Evolutionary conservation across 2,888 invertebrate species (phyloP).

Genomic region (Chrysotoxum bicinctum): DNA sequence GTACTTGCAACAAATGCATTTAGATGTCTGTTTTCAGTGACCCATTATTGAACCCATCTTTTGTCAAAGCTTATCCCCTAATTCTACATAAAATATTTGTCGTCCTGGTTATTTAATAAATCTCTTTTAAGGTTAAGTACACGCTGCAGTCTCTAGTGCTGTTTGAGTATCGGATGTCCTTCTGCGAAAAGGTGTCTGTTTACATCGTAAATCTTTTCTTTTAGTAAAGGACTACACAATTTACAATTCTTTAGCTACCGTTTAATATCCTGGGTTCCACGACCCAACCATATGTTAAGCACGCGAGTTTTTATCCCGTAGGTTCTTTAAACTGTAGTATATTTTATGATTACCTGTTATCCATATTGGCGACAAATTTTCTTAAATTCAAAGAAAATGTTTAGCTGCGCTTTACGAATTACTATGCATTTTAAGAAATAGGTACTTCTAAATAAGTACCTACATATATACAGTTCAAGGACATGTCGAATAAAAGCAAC

Average conservation of each 20-base stretch:
- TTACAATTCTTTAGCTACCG: slow-evolving; percentile 10
- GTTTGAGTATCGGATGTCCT: not conserved
- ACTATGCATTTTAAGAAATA: not conserved
- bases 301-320: slow-evolving; percentile 18
- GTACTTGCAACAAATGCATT: not conserved
- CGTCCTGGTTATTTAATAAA: not conserved
- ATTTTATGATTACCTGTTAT: slow-evolving; percentile 14
- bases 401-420: slow-evolving; percentile 17
- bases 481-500: not conserved
- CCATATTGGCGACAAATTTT: slow-evolving; percentile 11
- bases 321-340: not conserved
- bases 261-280: not conserved
- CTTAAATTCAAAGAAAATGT: slow-evolving; percentile 1
- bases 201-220: not conserved
- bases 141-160: not conserved
- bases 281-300: slow-evolving; percentile 34
- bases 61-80: not conserved
- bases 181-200: slow-evolving; percentile 5
- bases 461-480: slow-evolving; percentile 20
- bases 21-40: not conserved
- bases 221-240: not conserved
- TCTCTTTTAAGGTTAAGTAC: not conserved
- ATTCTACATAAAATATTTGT: not conserved
- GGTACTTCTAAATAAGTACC: too few relatives aligned
- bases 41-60: not conserved